Percentiles rank a stretch among this genome's conserved stretches.
Conservation (phyloP, 2,113 vertebrate species). For the Heterotis niloticus region DNA sequence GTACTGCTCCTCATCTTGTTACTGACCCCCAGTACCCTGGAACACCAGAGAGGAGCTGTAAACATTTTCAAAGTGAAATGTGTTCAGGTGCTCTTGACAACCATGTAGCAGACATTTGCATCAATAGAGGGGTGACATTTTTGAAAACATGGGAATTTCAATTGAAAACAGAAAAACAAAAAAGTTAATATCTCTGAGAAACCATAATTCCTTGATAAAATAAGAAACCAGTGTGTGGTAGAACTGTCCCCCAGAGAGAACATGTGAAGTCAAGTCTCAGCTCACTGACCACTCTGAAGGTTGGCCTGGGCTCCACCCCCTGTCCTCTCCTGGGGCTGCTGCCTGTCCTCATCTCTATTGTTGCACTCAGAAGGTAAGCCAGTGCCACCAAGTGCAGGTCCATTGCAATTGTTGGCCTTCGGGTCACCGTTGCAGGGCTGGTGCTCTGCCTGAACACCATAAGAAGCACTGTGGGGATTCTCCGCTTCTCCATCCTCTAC, state of each 20-base stretch:
- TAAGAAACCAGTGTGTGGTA: neutral
- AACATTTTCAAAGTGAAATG: too few species aligned
- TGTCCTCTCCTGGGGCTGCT: constrained; percentile 28
- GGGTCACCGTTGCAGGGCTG: constrained; percentile 57
- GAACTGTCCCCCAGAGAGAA: neutral
- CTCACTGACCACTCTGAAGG: constrained; percentile 56
- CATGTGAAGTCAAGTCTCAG: neutral
- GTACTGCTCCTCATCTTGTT: too few species aligned
- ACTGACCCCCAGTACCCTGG: too few species aligned
- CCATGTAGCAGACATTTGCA: too few species aligned
- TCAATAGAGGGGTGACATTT: neutral
- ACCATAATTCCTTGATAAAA: too few species aligned
- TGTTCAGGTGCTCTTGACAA: too few species aligned
- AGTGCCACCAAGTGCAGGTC: constrained; percentile 33
- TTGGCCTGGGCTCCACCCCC: constrained; percentile 39
- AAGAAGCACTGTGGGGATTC: constrained; percentile 80
- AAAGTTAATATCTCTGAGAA: too few species aligned
- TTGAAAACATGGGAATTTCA: too few species aligned
- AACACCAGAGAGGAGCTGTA: too few species aligned
- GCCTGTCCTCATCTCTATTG: constrained; percentile 45
- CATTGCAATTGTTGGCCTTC: constrained; percentile 37
- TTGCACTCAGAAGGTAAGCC: constrained; percentile 31
- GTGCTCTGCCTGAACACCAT: constrained; percentile 45
- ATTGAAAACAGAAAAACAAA: too few species aligned
- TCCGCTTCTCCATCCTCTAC: constrained; percentile 51